Base-by-base conservation (phyloP, 92 coral and sea anemone genomes). In the Bergia puertoricense region DNA sequence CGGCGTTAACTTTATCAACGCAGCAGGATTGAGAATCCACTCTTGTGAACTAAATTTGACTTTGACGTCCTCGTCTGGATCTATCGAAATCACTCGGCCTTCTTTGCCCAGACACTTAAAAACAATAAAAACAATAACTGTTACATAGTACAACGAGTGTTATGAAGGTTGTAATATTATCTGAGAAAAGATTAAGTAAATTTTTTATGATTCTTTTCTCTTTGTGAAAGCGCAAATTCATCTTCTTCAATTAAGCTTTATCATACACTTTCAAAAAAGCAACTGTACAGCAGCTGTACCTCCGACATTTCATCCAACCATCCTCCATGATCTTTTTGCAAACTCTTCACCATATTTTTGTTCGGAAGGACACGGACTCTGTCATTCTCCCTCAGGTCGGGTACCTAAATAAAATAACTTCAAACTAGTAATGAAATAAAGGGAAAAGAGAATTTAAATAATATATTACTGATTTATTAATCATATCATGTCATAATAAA, bases 261-360 rank as follows among this genome's bases (percentile, higher is more conserved):
- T 30, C 30, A 30, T 30, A 30, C 1, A 2, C 44, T 11, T 22
- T 8, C 78, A 74, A 74, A 40, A 37, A 20, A 76, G 7, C 0
- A 22, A 0, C 23, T 76, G 54, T 0, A 79, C 2, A 73, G 0
- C 48, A 8, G 13, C 57, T 72, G 40, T 81, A 94, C 96, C 88
- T 50, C 79, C 39, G 85, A 74, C 96, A 94, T 94, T 1, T 77
- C 84, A 15, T 92, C 89, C 20, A 88, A 88, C 96, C 96, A 94
- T 45, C 96, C 96, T 15, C 94, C 96, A 78, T 94, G 96, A 6
- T 94, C 96, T 36, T 94, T 89, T 80, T 94, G 96, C 8, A 92
- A 45, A 0, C 78, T 81, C 59, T 84, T 91, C 45, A 94, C 94
- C 2, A 78, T 85, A 13, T 94, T 89, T 48, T 88, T 92, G 85